phyloP scores from a whole-genome alignment of 1,140 invertebrate species.

The Drosophila ironensis region DNA sequence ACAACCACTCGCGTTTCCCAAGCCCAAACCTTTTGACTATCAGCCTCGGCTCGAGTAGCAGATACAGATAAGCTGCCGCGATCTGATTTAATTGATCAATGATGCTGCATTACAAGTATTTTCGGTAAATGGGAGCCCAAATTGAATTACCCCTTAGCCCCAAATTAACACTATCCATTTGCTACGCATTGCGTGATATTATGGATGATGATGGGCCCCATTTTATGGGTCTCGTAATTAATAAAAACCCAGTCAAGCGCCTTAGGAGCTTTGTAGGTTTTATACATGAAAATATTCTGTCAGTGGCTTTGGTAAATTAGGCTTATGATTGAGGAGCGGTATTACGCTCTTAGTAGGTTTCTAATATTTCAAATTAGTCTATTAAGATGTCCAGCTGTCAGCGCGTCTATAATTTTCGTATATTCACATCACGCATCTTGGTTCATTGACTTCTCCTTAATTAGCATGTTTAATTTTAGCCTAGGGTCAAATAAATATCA shows the following conservation, averaged over 20 bases:
- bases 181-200: conserved; percentile 23
- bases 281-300: neutral
- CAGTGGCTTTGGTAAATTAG: neutral
- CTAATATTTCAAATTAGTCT: neutral
- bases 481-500: neutral
- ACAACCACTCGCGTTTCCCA: conserved; percentile 29
- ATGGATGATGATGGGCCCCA: neutral
- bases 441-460: neutral
- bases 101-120: conserved; percentile 30
- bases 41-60: neutral
- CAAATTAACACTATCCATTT: conserved; percentile 28
- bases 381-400: neutral
- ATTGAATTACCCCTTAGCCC: conserved; percentile 18
- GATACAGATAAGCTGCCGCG: conserved; percentile 18
- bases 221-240: neutral
- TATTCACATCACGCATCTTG: neutral
- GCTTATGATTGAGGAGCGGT: neutral
- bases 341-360: neutral
- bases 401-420: neutral
- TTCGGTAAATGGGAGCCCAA: conserved; percentile 5
- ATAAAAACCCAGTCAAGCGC: too few relatives aligned
- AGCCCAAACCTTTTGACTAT: conserved; percentile 4
- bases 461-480: neutral
- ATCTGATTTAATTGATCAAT: conserved; percentile 18
- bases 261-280: too few relatives aligned